These are phyloP conservation scores for Drosophila bunnanda DNA, from an alignment of 2,888 invertebrate genomes.

Conservation along the genomic window DNA sequence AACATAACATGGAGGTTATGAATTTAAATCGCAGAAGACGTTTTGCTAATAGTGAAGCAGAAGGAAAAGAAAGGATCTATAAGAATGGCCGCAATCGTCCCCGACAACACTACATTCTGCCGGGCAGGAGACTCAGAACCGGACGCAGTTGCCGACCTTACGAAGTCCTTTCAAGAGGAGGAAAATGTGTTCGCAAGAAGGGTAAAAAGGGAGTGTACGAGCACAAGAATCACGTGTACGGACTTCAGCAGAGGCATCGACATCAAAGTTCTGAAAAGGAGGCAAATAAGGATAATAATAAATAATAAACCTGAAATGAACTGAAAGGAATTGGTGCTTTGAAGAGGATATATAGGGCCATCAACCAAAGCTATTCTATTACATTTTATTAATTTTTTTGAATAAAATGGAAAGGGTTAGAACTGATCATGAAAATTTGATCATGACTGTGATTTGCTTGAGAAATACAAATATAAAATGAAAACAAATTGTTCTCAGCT, in stretches of 20 bases:
- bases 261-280: not conserved
- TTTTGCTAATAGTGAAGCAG: too few relatives aligned
- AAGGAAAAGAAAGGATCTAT: not conserved
- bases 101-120: slow-evolving; percentile 24
- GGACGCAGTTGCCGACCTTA: slow-evolving; percentile 49
- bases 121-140: slow-evolving; percentile 35
- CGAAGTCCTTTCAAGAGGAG: slow-evolving; percentile 29
- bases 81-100: slow-evolving; percentile 39
- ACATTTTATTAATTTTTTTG: not conserved
- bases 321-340: not conserved
- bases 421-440: too few relatives aligned
- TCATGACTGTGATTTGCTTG: too few relatives aligned
- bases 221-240: slow-evolving; percentile 49
- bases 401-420: too few relatives aligned
- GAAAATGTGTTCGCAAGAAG: slow-evolving; percentile 51
- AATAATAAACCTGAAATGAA: not conserved
- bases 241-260: slow-evolving; percentile 18
- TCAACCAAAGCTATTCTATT: not conserved
- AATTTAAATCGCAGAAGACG: too few relatives aligned
- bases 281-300: not conserved
- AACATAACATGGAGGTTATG: not conserved
- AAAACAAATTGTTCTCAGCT: not conserved
- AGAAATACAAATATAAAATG: not conserved
- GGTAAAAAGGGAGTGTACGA: not conserved
- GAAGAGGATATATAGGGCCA: not conserved